Evolutionary conservation across 2,113 vertebrate genomes (phyloP).

Genomic region (Meriones unguiculatus): DNA sequence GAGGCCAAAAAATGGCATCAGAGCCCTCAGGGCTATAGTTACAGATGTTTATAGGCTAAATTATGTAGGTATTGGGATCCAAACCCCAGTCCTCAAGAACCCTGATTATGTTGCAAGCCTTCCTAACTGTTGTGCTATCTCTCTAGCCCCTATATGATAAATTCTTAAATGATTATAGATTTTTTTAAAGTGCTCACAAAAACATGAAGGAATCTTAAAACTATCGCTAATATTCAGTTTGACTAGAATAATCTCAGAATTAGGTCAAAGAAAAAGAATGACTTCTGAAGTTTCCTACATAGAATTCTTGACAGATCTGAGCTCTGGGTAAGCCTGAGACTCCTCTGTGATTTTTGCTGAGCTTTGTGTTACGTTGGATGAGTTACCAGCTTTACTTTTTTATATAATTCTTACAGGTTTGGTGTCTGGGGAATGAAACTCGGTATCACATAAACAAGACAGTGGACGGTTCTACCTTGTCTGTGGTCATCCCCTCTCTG

Average conservation of each 20-base stretch:
- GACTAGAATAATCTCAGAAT: background rate
- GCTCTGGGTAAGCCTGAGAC: background rate
- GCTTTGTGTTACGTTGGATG: background rate
- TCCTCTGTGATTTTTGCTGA: rapidly evolving
- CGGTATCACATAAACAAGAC: conserved; percentile 97
- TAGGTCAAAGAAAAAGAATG: background rate
- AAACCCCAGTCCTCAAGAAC: background rate
- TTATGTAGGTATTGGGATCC: too few species aligned
- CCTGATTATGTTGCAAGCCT: background rate
- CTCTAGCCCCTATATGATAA: background rate
- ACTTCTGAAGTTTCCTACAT: background rate
- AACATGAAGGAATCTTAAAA: background rate
- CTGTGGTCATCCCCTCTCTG: conserved; percentile 94
- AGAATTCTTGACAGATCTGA: background rate
- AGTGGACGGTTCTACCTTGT: conserved; percentile 94
- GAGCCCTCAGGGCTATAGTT: background rate
- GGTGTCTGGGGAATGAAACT: conserved; percentile 98
- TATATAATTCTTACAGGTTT: conserved; percentile 89
- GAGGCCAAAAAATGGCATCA: background rate
- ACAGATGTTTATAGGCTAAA: background rate
- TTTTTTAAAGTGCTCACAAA: background rate
- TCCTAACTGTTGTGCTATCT: background rate
- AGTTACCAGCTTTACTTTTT: background rate
- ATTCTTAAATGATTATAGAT: background rate
- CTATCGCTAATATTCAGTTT: too few species aligned